These are phyloP conservation scores for Stichopus chloronotus DNA, from an alignment of 35 echinoderm and acorn worm genomes.

Conservation along the genomic window DNA sequence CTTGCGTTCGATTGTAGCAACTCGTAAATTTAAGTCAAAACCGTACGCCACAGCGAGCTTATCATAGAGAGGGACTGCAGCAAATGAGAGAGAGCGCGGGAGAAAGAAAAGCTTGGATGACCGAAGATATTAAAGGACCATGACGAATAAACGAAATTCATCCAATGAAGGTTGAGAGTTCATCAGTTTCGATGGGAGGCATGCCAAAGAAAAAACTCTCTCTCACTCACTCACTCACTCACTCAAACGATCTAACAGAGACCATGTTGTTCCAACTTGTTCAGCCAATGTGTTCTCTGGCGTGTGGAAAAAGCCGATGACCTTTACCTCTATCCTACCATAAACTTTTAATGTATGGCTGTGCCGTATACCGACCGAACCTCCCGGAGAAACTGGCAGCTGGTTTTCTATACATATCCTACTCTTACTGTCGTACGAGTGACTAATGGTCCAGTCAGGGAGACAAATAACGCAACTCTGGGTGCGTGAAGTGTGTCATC, in stretches of 20 bases:
- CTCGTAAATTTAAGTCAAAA: too few species aligned
- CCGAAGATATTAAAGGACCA: too few species aligned
- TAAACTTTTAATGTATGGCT: background rate
- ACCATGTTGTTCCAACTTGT: background rate
- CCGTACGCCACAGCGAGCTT: too few species aligned
- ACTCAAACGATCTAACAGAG: background rate
- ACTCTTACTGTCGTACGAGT: background rate
- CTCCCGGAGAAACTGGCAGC: background rate
- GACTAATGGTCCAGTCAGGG: conserved; percentile 34
- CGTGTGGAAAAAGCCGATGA: conserved; percentile 6
- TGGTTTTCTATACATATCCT: background rate
- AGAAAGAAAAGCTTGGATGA: too few species aligned
- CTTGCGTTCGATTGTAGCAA: too few species aligned
- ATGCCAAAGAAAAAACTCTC: background rate
- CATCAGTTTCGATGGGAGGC: background rate
- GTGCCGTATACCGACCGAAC: background rate
- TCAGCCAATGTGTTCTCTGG: background rate
- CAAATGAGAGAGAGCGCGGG: too few species aligned
- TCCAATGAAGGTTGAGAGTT: background rate
- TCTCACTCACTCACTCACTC: background rate
- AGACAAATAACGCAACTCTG: background rate
- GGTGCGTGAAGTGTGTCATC: conserved; percentile 36
- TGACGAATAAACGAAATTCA: too few species aligned
- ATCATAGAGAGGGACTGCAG: too few species aligned
- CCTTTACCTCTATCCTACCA: conserved; percentile 14